Base-by-base conservation (phyloP, 2,113 vertebrate genomes). In the Cebidichthys violaceus region DNA sequence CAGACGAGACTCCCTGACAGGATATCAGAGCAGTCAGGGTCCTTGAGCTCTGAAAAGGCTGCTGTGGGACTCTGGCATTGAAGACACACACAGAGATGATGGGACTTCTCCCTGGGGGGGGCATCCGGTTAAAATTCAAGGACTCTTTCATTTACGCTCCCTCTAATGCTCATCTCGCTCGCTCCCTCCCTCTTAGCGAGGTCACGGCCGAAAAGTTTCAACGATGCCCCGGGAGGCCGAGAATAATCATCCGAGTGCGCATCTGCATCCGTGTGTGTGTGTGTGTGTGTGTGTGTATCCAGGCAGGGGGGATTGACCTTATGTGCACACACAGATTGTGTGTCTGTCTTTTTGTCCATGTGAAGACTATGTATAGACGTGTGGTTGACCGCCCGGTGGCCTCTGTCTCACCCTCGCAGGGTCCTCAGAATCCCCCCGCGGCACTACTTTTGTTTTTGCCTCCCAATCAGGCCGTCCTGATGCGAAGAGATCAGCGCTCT, bases 181-280 rank as follows among this genome's bases (percentile, higher is more conserved):
- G n/a, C 79, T 62, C 83, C 66, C 82, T 65, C 41, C 70, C 83
- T 87, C 81, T 90, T 75, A 82, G 90, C 33, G 82, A 88, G 91
- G 91, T 91, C 86, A 89, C n/a, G 79, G 87, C 79, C 89, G 89
- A 83, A 90, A 92, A 86, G 82, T 89, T 88, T 89, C 81, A 82
- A 75, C 83, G 89, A 89, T 88, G 86, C 86, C 88, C 80, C 79
- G 37, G 77, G 88, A 86, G 84, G 47, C 55, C 0, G 33, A 55
- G 82, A 80, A 86, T 86, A 78, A 86, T 88, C 87, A 88, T 75
- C 78, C 65, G 54, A 83, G 87, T 92, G 90, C 82, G 81, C 60
- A 61, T 88, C 68, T 79, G 66, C 70, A 22, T 84, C 79, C 84
- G 62, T 89, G 47, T 77, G 74, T 79, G 74, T 79, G 82, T 75